These are phyloP conservation scores for Anthoptus insignis DNA, from an alignment of 2,888 invertebrate genomes.

Conservation along the genomic window DNA sequence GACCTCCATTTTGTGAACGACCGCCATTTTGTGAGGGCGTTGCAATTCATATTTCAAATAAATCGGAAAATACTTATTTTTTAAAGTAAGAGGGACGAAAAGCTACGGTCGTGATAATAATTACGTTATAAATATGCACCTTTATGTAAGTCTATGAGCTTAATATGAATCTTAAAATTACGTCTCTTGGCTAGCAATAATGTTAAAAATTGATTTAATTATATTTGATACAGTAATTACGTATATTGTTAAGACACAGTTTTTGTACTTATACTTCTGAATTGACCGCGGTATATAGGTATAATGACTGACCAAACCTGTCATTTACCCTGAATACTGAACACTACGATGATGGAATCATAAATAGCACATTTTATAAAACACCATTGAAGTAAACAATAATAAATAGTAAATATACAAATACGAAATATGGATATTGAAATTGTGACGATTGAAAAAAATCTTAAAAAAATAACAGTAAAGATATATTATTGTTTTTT, in stretches of 20 bases:
- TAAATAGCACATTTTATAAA: conserved; percentile 20
- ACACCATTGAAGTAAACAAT: conserved; percentile 3
- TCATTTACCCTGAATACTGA: conserved; percentile 40
- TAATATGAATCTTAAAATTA: conserved; percentile 47
- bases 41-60: background rate
- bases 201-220: conserved; percentile 36
- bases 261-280: conserved; percentile 62
- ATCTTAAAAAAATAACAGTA: conserved; percentile 17
- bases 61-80: background rate
- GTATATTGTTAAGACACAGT: conserved; percentile 65
- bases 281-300: conserved; percentile 36
- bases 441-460: conserved; percentile 14
- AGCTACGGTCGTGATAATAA: conserved; percentile 9
- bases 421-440: background rate
- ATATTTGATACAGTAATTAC: conserved; percentile 46
- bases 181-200: conserved; percentile 22
- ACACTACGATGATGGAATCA: conserved; percentile 29
- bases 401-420: conserved; percentile 7
- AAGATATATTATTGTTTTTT: conserved; percentile 12
- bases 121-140: conserved; percentile 32
- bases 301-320: too few species aligned
- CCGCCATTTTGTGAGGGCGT: background rate
- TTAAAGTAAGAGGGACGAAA: conserved; percentile 16
- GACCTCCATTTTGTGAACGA: background rate
- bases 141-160: conserved; percentile 36